These are phyloP conservation scores for Gymnoscopelus microlampas DNA, from an alignment of 2,797 vertebrate genomes.

Conservation along the genomic window DNA sequence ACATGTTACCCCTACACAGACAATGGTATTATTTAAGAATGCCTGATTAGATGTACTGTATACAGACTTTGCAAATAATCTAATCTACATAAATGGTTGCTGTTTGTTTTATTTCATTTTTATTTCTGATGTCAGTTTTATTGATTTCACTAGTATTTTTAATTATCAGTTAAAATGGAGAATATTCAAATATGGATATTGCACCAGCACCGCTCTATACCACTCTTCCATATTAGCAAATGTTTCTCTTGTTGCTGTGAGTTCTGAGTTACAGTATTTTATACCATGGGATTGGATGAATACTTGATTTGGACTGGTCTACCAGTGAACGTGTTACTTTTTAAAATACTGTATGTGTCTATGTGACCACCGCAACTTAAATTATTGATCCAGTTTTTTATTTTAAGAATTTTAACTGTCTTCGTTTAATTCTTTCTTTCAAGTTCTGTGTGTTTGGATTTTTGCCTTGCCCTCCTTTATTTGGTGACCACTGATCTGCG, in stretches of 20 bases:
- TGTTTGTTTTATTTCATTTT: conserved; percentile 20
- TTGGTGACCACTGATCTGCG: conserved; percentile 2
- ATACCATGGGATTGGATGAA: neutral
- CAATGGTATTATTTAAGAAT: conserved; percentile 10
- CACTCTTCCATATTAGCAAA: conserved; percentile 16
- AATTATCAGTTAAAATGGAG: neutral
- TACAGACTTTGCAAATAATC: conserved; percentile 20
- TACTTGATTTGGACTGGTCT: conserved; percentile 8
- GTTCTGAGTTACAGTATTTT: conserved; percentile 26
- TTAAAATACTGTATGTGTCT: too few relatives aligned
- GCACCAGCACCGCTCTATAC: conserved; percentile 3
- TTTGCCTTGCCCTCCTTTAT: conserved; percentile 5
- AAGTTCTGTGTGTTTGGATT: neutral
- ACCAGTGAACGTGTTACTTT: conserved; percentile 12
- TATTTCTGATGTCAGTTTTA: conserved; percentile 41
- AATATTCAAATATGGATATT: conserved; percentile 23
- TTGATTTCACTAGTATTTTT: conserved; percentile 15
- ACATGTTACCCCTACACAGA: conserved; percentile 31
- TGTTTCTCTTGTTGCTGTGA: conserved; percentile 5
- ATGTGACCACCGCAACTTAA: too few relatives aligned
- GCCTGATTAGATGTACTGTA: conserved; percentile 14
- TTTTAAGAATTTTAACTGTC: conserved; percentile 1
- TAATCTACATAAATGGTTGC: conserved; percentile 14
- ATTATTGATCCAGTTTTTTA: too few relatives aligned
- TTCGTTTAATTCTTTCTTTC: neutral